Evolutionary conservation across 2,113 vertebrate species (phyloP).

Genomic region (Semnornis frantzii): DNA sequence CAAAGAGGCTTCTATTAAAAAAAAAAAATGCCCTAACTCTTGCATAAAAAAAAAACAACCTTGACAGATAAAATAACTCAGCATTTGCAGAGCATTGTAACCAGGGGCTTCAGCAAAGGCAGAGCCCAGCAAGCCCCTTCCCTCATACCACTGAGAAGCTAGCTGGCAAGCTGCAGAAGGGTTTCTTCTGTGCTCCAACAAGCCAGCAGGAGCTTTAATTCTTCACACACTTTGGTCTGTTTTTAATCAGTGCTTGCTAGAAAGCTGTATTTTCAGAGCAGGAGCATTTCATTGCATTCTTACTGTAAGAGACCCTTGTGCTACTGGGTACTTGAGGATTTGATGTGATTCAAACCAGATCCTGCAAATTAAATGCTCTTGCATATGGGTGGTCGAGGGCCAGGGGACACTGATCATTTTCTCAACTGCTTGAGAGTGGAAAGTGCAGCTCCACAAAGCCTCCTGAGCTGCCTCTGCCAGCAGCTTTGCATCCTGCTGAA

Average conservation of each 20-base stretch:
- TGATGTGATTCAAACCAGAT: not conserved
- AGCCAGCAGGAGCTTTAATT: not conserved
- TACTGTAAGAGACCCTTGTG: accelerated
- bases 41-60: not conserved
- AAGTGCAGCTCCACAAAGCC: not conserved
- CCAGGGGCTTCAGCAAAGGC: not conserved
- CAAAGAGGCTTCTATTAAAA: not conserved
- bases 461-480: not conserved
- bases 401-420: accelerated
- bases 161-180: not conserved
- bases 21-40: no score
- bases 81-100: not conserved
- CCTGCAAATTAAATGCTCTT: not conserved
- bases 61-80: not conserved
- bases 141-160: not conserved
- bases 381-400: accelerated
- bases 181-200: not conserved
- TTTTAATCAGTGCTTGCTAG: not conserved
- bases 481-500: not conserved
- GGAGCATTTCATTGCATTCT: not conserved
- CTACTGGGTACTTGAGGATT: not conserved
- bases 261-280: not conserved
- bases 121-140: not conserved
- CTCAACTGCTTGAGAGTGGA: not conserved
- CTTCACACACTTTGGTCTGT: not conserved